These are phyloP conservation scores for Drosophila crucigera DNA, from an alignment of 2,888 invertebrate genomes.

Conservation along the genomic window DNA sequence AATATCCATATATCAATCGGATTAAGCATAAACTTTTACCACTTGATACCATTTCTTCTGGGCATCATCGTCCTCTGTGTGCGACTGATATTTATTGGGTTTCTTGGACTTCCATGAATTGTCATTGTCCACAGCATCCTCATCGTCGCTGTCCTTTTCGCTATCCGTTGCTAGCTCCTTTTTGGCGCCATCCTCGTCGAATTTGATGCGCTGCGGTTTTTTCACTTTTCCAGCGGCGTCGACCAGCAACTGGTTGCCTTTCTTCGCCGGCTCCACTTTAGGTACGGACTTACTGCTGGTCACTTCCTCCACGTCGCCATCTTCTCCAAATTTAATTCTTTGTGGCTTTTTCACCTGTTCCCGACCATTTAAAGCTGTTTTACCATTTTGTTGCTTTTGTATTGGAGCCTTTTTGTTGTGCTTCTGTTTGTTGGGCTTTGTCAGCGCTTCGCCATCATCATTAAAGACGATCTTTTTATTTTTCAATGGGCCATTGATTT, in stretches of 20 bases:
- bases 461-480: conserved; percentile 83
- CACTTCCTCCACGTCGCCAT: conserved; percentile 23
- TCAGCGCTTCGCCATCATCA: conserved; percentile 74
- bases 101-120: conserved; percentile 33
- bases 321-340: conserved; percentile 42
- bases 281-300: conserved; percentile 8
- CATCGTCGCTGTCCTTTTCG: conserved; percentile 42
- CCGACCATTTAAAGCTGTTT: conserved; percentile 2
- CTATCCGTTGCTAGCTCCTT: conserved; percentile 18
- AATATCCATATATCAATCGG: not conserved
- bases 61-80: conserved; percentile 65
- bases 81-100: conserved; percentile 51
- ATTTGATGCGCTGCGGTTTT: conserved; percentile 72
- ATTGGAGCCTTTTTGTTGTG: conserved; percentile 36
- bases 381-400: conserved; percentile 25
- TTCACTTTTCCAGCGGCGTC: conserved; percentile 20
- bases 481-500: conserved; percentile 55
- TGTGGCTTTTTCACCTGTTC: conserved; percentile 37
- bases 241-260: conserved; percentile 25
- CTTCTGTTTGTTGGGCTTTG: conserved; percentile 43
- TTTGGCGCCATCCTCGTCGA: conserved; percentile 48
- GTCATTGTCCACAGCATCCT: conserved; percentile 4
- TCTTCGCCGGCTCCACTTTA: conserved; percentile 21
- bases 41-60: conserved; percentile 83
- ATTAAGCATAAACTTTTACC: conserved; percentile 62